phyloP scores from a whole-genome alignment of 1,140 invertebrate species.

The Heliconius eleuchia region DNA sequence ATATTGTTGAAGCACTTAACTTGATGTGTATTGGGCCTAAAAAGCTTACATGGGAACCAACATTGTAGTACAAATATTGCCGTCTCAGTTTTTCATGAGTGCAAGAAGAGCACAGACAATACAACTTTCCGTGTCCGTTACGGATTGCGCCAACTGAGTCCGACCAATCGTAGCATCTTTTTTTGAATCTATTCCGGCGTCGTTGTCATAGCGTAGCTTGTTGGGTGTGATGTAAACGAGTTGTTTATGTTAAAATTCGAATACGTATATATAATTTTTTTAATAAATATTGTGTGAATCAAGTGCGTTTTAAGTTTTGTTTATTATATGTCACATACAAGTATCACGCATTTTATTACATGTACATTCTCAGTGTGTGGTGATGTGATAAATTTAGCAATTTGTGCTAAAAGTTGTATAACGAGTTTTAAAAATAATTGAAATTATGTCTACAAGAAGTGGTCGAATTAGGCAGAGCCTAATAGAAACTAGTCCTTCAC shows the following conservation, averaged over 20 bases:
- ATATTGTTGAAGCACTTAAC: not conserved
- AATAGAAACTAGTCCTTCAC: slow-evolving; percentile 59
- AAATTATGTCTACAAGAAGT: slow-evolving; percentile 73
- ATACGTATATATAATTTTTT: not conserved
- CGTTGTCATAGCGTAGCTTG: slow-evolving; percentile 53
- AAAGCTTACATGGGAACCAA: not conserved
- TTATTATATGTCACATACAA: not conserved
- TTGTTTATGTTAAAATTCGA: slow-evolving; percentile 16
- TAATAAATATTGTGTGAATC: slow-evolving; percentile 12
- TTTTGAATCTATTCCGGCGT: slow-evolving; percentile 70
- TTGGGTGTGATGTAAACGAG: slow-evolving; percentile 35
- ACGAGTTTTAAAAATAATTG: slow-evolving; percentile 44
- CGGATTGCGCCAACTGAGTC: slow-evolving; percentile 50
- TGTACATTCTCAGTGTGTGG: slow-evolving; percentile 42
- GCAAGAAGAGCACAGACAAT: slow-evolving; percentile 4
- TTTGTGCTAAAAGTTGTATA: slow-evolving; percentile 41
- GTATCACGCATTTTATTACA: not conserved
- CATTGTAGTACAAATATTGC: not conserved
- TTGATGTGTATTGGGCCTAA: not conserved
- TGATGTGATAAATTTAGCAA: slow-evolving; percentile 63
- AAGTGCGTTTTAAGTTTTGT: not conserved
- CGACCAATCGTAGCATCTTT: slow-evolving; percentile 65
- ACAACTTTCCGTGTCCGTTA: slow-evolving; percentile 40
- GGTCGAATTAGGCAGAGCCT: slow-evolving; percentile 60
- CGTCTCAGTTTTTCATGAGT: not conserved